Conservation (phyloP, 2,113 vertebrate genomes). For the Lampris incognitus region DNA sequence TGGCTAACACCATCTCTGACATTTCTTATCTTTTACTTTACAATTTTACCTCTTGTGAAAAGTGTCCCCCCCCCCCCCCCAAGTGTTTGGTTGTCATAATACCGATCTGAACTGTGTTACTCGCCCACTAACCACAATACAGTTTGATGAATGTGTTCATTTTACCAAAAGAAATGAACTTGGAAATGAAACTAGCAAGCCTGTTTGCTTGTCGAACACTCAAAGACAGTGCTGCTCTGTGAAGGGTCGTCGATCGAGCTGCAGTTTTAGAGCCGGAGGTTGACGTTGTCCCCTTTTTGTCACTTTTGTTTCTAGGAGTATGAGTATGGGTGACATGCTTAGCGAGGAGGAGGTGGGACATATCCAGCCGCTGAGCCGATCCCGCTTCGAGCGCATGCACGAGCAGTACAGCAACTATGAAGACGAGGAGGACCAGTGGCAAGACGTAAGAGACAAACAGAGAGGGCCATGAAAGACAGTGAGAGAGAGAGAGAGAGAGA, state of each 20-base stretch:
- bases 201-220: too few relatives aligned
- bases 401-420: slow-evolving; percentile 86
- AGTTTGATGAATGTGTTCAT: slow-evolving; percentile 14
- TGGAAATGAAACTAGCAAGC: too few relatives aligned
- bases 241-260: too few relatives aligned
- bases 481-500: background rate
- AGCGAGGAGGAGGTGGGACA: slow-evolving; percentile 86
- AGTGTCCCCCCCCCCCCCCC: background rate
- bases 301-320: slow-evolving; percentile 81
- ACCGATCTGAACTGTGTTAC: background rate
- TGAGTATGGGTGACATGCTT: slow-evolving; percentile 94
- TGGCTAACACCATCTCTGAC: slow-evolving; percentile 3
- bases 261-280: background rate
- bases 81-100: background rate
- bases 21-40: background rate
- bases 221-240: too few relatives aligned
- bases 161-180: background rate
- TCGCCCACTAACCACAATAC: background rate
- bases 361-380: slow-evolving; percentile 88
- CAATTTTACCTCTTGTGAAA: slow-evolving; percentile 1
- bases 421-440: slow-evolving; percentile 96
- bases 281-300: background rate
- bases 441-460: slow-evolving; percentile 84
- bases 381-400: slow-evolving; percentile 91
- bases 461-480: background rate